Base-by-base conservation (phyloP, 1,140 invertebrate genomes). In the Drosophila nigromelanica region DNA sequence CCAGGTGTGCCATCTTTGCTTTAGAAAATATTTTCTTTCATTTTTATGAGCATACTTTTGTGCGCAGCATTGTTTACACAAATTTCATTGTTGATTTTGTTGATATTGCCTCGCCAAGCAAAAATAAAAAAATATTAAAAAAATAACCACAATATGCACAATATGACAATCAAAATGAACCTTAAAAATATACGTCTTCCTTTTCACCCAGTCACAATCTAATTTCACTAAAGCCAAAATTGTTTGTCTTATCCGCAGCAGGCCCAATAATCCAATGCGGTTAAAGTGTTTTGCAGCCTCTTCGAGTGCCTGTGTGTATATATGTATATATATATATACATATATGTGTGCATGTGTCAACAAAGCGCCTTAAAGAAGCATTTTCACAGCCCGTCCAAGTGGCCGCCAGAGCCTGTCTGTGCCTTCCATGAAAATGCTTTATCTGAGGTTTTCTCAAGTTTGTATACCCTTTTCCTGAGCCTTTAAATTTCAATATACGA, bases 261-360 rank as follows among this genome's bases (percentile, higher is more conserved):
- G 78, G 62, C 60, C 79, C 71, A 70, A 78, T 81, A 81, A 82
- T 82, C 75, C 75, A 82, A 78, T 82, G 75, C 45, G 75, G 79
- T 62, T 80, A 58, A 73, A 74, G 61, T 48, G 42, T 35, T 43
- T 71, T 42, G 55, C 63, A 59, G 35, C n/a, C 63, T 67, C 47
- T 39, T 15, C 1, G 40, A 14, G 15, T 18, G 43, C 10, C 6
- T 7, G 18, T 21, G 55, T 45, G 21, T 62, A 12, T 58, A 54
- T 54, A 39, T 18, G 18, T 18, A 2, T 60, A 27, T 64, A 15
- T 45, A 24, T 43, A 39, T 69, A 5, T 39, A 18, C 43, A 37
- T 42, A 11, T 61, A 8, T 69, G 39, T 43, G 33, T 62, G 59
- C 37, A 21, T 62, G 73, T 67, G 61, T 72, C 69, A 69, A 73